phyloP scores from a whole-genome alignment of 2,888 invertebrate genomes.

The Acrobasis consociella region DNA sequence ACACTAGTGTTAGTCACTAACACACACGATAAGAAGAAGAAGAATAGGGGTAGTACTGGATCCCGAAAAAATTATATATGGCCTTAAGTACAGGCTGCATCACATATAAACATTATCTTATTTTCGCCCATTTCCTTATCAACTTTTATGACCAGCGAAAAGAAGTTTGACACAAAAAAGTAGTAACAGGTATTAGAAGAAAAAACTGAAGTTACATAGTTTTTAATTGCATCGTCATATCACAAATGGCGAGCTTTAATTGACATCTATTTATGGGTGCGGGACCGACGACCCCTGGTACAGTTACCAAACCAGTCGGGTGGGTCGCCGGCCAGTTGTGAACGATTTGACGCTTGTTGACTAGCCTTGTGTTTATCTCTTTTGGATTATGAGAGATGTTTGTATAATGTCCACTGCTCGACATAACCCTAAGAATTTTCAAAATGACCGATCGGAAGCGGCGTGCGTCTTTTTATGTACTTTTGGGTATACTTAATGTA shows the following conservation, averaged over 20 bases:
- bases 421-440: too few relatives aligned
- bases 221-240: not conserved
- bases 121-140: not conserved
- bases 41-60: too few relatives aligned
- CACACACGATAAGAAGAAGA: too few relatives aligned
- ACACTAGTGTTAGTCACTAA: too few relatives aligned
- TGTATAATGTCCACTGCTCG: not conserved
- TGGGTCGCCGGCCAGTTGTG: constrained; percentile 20
- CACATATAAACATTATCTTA: too few relatives aligned
- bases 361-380: not conserved
- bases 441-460: too few relatives aligned
- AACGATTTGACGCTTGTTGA: constrained; percentile 12
- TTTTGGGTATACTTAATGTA: too few relatives aligned
- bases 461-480: too few relatives aligned
- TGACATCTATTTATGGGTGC: constrained; percentile 8
- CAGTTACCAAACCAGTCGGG: constrained; percentile 66
- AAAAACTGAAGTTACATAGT: not conserved
- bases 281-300: constrained; percentile 52
- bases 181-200: too few relatives aligned
- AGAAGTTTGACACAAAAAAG: too few relatives aligned
- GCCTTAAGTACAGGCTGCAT: too few relatives aligned
- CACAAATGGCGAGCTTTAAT: constrained; percentile 8
- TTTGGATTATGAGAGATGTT: not conserved
- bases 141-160: not conserved
- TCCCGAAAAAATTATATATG: too few relatives aligned